Evolutionary conservation across 2,113 vertebrate genomes (phyloP).

Genomic region (Lutjanus erythropterus): DNA sequence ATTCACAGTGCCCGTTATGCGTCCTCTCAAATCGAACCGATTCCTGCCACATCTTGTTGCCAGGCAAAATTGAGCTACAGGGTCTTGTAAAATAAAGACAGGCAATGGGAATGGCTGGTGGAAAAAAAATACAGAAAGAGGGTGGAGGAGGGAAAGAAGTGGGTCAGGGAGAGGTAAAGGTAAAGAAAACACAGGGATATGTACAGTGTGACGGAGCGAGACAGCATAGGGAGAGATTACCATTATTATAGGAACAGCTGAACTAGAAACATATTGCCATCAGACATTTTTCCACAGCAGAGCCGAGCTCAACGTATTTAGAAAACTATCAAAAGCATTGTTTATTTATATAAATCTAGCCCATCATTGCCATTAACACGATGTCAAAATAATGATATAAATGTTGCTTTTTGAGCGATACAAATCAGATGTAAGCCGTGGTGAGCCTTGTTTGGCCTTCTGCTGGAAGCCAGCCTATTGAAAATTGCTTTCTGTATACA

Average conservation of each 20-base stretch:
- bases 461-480: slow-evolving; percentile 50
- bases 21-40: slow-evolving; percentile 67
- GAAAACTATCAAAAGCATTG: slow-evolving; percentile 22
- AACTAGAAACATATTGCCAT: slow-evolving; percentile 23
- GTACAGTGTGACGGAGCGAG: background rate
- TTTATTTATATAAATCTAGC: slow-evolving; percentile 38
- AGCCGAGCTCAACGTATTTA: slow-evolving; percentile 23
- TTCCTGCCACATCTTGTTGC: slow-evolving; percentile 77
- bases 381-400: slow-evolving; percentile 45
- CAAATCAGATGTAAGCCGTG: slow-evolving; percentile 36
- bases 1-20: slow-evolving; percentile 74
- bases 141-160: slow-evolving; percentile 24
- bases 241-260: background rate
- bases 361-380: slow-evolving; percentile 36
- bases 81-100: slow-evolving; percentile 61
- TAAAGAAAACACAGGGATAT: slow-evolving; percentile 33
- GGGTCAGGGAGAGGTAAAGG: slow-evolving; percentile 56
- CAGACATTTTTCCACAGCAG: slow-evolving; percentile 33
- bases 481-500: slow-evolving; percentile 49
- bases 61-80: slow-evolving; percentile 67
- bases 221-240: background rate
- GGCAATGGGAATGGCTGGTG: slow-evolving; percentile 37
- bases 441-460: slow-evolving; percentile 36
- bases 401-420: slow-evolving; percentile 12
- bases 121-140: slow-evolving; percentile 22